Conservation (phyloP, 2,113 vertebrate genomes). For the Lasiurus borealis region DNA sequence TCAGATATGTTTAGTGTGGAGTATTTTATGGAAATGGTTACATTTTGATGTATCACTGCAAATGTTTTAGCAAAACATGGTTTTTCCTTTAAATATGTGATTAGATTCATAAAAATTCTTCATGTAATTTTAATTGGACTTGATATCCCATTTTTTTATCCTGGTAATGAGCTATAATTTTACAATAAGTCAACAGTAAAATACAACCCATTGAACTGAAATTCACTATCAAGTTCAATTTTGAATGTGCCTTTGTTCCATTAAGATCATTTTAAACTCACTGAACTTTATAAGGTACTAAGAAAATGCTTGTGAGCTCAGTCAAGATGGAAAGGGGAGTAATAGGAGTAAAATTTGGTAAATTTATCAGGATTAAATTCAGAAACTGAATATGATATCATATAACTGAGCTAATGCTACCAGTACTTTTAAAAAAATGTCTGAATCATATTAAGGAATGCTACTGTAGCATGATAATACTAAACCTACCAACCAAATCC, state of each 20-base stretch:
- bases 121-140: conserved; percentile 46
- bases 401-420: conserved; percentile 1
- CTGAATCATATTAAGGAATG: conserved; percentile 54
- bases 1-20: neutral
- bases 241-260: conserved; percentile 57
- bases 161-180: conserved; percentile 59
- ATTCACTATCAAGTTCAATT: conserved; percentile 63
- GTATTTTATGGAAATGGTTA: neutral
- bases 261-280: conserved; percentile 70
- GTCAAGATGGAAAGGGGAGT: neutral
- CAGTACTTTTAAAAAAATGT: neutral
- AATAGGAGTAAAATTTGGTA: conserved; percentile 53
- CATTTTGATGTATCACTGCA: conserved; percentile 15
- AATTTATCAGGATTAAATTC: conserved; percentile 55
- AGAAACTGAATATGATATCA: conserved; percentile 58
- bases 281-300: conserved; percentile 53
- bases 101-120: conserved; percentile 37
- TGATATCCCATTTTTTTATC: neutral
- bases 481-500: neutral
- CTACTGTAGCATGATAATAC: neutral
- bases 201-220: conserved; percentile 61
- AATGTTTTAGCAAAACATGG: conserved; percentile 35
- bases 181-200: conserved; percentile 44
- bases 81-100: conserved; percentile 25
- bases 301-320: conserved; percentile 54